Evolutionary conservation across 2,888 invertebrate genomes (phyloP), one percentile per base, ranked within the genome.

Genomic region (Melipona beecheii): DNA sequence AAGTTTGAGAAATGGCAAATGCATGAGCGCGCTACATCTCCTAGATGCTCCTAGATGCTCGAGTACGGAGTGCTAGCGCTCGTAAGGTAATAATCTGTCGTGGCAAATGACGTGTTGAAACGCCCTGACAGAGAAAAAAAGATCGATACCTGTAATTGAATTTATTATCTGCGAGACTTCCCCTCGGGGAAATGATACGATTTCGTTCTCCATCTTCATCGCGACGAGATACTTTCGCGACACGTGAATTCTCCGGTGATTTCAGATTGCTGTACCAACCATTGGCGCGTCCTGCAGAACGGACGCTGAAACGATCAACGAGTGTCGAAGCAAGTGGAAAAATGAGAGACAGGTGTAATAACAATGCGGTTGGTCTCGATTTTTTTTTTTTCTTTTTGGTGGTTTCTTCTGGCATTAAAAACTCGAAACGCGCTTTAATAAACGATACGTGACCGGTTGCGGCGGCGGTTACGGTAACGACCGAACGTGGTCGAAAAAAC

Each of bases 401-500:
- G 56, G 71, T 36, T n/a, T n/a, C 31, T 21, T 36, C 1, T 72
- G 77, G 65, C 78, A 54, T 83, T 71, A 84, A 70, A 78, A 74
- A 56, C 60, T 68, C 31, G 50, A 50, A 75, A 79, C 11, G 65
- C 70, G 64, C 56, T 72, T 72, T 83, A 77, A 82, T 75, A 75
- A 77, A 70, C 66, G 60, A 58, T 58, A 68, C 74, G 69, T 11
- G 76, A 50, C 69, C 64, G 64, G 76, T 54, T 69, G 56, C 62
- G 4, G 64, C 50, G 54, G 6, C 24, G 71, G 54, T 77, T 76
- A 77, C 66, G 80, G 54, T 77, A 80, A 77, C 66, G 80, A 65
- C 78, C 73, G 79, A 76, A 64, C 72, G 64, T 58, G 58, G 72
- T 58, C 24, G 73, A 84, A 79, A 79, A 76, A 85, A 74, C 68